A percentile compares a stretch with the other conserved stretches of the same genome.
Evolutionary conservation across 2,797 vertebrate species (phyloP).

Genomic region (Channa striata): DNA sequence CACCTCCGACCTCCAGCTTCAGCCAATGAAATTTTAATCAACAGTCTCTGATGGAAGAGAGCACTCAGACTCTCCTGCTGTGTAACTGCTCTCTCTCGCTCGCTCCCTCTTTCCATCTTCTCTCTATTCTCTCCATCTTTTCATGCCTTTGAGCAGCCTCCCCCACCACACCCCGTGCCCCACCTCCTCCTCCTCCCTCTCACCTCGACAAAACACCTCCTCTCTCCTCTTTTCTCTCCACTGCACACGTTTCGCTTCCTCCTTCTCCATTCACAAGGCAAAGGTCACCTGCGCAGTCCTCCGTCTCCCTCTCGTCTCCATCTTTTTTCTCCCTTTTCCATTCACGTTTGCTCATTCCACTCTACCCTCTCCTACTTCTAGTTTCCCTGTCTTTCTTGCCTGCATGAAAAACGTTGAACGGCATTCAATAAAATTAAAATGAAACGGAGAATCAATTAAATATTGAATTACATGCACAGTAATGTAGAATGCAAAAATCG

Average conservation of each 20-base stretch:
- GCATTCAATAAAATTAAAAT: background rate
- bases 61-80: conserved; percentile 85
- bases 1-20: conserved; percentile 72
- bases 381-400: background rate
- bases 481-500: too few species aligned
- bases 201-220: conserved; percentile 45
- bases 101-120: conserved; percentile 40
- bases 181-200: conserved; percentile 21
- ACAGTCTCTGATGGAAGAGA: conserved; percentile 78
- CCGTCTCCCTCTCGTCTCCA: conserved; percentile 10
- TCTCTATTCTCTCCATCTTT: conserved; percentile 61
- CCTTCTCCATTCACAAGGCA: conserved; percentile 58
- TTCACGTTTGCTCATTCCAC: conserved; percentile 1
- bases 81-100: conserved; percentile 67
- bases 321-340: background rate
- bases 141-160: conserved; percentile 57
- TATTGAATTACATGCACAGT: too few species aligned
- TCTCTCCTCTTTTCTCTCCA: conserved; percentile 34
- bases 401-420: background rate
- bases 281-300: conserved; percentile 46
- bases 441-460: too few species aligned
- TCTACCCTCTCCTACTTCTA: background rate
- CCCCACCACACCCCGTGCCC: background rate
- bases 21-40: conserved; percentile 87
- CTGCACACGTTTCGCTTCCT: conserved; percentile 42